Percentiles rank a stretch among this genome's conserved stretches.
These are phyloP conservation scores for Polietes domitor DNA, from an alignment of 2,888 invertebrate genomes.

Conservation along the genomic window DNA sequence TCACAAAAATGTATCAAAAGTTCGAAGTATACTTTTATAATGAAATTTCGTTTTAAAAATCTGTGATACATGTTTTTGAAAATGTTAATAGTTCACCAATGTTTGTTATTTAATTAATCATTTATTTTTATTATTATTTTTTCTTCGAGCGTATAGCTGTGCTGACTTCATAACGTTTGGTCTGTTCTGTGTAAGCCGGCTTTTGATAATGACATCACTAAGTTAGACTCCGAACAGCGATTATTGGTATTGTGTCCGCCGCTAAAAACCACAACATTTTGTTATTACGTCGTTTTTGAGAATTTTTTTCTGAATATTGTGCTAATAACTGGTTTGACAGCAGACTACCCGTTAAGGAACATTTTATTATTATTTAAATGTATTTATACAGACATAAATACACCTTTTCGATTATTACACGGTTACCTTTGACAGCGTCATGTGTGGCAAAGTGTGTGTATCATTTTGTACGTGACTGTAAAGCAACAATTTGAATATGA, in stretches of 20 bases:
- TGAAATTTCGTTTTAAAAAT: too few species aligned
- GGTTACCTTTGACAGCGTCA: not conserved
- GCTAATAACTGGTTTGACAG: constrained; percentile 39
- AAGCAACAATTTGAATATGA: not conserved
- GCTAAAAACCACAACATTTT: not conserved
- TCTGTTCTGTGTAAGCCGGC: constrained; percentile 37
- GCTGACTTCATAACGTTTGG: constrained; percentile 12
- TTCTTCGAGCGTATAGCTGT: not conserved
- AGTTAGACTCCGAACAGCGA: not conserved
- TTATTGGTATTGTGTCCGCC: not conserved
- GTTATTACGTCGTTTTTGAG: constrained; percentile 1
- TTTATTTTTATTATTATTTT: too few species aligned
- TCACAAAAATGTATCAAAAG: too few species aligned
- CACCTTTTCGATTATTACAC: not conserved
- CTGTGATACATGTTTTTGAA: too few species aligned
- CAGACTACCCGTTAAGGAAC: constrained; percentile 3
- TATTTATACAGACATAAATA: not conserved
- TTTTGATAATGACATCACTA: constrained; percentile 43
- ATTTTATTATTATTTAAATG: constrained; percentile 25
- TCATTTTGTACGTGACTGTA: not conserved
- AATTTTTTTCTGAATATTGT: not conserved
- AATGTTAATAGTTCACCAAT: too few species aligned
- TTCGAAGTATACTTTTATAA: too few species aligned
- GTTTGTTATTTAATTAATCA: too few species aligned
- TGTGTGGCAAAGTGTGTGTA: not conserved